These are phyloP conservation scores for Speoplatyrhinus poulsoni DNA, from an alignment of 2,113 vertebrate species.

Conservation along the genomic window DNA sequence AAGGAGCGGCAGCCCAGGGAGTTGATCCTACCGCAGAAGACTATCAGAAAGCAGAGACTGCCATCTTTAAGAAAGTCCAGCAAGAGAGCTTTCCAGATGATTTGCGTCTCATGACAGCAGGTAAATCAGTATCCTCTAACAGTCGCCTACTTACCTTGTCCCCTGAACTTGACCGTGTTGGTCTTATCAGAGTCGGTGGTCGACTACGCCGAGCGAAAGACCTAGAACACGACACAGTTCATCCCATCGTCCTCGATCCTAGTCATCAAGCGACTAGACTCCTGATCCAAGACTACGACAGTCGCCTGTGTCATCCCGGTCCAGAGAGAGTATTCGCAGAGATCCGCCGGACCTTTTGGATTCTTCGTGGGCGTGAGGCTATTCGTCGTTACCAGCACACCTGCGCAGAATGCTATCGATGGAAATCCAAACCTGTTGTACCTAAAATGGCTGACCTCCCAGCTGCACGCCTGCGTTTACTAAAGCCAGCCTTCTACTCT, in stretches of 20 bases:
- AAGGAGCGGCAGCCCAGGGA: not conserved
- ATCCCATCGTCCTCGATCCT: constrained; percentile 3
- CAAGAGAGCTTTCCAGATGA: constrained; percentile 12
- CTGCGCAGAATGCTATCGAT: not conserved
- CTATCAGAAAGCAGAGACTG: not conserved
- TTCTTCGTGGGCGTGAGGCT: constrained; percentile 1
- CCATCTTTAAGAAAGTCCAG: constrained; percentile 1
- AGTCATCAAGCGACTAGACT: constrained; percentile 5
- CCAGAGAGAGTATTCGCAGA: constrained; percentile 21
- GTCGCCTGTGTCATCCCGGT: constrained; percentile 5
- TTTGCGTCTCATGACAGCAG: not conserved
- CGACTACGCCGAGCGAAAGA: not conserved
- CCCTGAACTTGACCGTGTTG: not conserved
- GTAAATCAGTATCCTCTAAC: not conserved
- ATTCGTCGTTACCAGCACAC: constrained; percentile 6
- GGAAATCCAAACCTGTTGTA: not conserved
- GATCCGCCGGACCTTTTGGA: constrained; percentile 19
- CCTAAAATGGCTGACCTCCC: constrained; percentile 18
- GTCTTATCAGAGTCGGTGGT: not conserved
- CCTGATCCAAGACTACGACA: constrained; percentile 4
- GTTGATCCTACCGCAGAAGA: not conserved
- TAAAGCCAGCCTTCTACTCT: constrained; percentile 16
- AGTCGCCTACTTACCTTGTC: constrained; percentile 7
- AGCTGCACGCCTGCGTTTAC: not conserved
- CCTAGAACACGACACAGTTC: constrained; percentile 2